Evolutionary conservation across 2,888 invertebrate genomes (phyloP), one percentile per base, ranked within the genome.

Genomic region (Agriopis aurantiaria): DNA sequence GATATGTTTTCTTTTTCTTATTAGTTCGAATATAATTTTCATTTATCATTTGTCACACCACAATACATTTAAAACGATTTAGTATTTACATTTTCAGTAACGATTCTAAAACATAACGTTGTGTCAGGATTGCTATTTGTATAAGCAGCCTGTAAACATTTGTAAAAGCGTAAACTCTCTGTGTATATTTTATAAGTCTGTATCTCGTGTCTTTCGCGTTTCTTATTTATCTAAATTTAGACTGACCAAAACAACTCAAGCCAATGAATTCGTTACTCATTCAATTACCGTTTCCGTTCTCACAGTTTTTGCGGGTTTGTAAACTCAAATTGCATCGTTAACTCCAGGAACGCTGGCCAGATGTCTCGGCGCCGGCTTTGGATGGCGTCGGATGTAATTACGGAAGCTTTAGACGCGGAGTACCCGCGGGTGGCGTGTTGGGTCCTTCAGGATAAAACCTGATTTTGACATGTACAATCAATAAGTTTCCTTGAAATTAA

Each of bases 351-450:
- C 67, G 69, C 68, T 78, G 84, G 85, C 84, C 85, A 86, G 85
- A 88, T 88, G 86, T 84, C 84, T 45, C 79, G 80, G 81, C 83
- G 80, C 79, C 80, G 86, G 83, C 86, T 84, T 81, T 83, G 70
- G 79, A 86, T 80, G 85, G 83, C 86, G 84, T 81, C 84, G 71
- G 78, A 86, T 72, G 68, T 73, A 88, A 91, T 91, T 91, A 90
- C 89, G 92, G 92, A 92, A 93, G 88, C 69, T 69, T n/a, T 48
- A 68, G 68, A 61, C 65, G 69, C 63, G 71, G 73, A 73, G 72
- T 72, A 76, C 79, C 69, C 69, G 65, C 70, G 67, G 73, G 77
- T 71, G 75, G 77, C 75, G 17, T 59, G 57, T 64, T 76, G 60
- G 72, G 73, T 63, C 75, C 81, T 80, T 72, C 73, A 48, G 46